These are phyloP conservation scores for Callionymus lyra DNA, from an alignment of 2,113 vertebrate genomes.

Conservation along the genomic window DNA sequence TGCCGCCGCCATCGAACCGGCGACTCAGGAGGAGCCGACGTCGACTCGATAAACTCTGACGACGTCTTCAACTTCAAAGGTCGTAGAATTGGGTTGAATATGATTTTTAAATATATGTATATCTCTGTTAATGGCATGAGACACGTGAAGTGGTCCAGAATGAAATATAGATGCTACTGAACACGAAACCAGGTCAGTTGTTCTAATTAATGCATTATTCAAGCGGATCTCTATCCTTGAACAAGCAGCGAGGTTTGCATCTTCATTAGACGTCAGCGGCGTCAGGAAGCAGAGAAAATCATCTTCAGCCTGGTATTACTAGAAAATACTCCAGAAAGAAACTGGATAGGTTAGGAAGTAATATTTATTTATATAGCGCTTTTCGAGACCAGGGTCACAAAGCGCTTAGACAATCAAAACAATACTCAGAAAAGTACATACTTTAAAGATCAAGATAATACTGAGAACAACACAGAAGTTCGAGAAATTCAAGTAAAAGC, in stretches of 20 bases:
- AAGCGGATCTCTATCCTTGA: conserved; percentile 40
- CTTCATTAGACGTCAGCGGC: conserved; percentile 30
- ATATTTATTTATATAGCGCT: no score
- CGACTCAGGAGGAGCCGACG: no score
- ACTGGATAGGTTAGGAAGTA: conserved; percentile 17
- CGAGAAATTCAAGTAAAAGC: no score
- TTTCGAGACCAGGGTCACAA: no score
- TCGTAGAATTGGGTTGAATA: background rate
- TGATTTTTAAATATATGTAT: no score
- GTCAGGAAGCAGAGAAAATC: conserved; percentile 9
- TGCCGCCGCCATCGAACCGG: no score
- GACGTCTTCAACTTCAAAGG: background rate
- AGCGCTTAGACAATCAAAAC: no score
- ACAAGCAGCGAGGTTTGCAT: conserved; percentile 42
- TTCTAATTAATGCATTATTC: conserved; percentile 44
- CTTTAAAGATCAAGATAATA: no score
- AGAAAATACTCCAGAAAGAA: conserved; percentile 14
- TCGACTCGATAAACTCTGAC: background rate
- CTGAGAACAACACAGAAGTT: no score
- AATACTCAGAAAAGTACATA: no score
- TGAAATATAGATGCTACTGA: conserved; percentile 13
- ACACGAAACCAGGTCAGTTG: conserved; percentile 32
- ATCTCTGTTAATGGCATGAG: no score
- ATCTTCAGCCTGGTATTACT: background rate
- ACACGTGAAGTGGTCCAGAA: background rate